These are phyloP conservation scores for Epizoanthus illoricatus DNA, from an alignment of 92 coral and sea anemone species.

Conservation along the genomic window DNA sequence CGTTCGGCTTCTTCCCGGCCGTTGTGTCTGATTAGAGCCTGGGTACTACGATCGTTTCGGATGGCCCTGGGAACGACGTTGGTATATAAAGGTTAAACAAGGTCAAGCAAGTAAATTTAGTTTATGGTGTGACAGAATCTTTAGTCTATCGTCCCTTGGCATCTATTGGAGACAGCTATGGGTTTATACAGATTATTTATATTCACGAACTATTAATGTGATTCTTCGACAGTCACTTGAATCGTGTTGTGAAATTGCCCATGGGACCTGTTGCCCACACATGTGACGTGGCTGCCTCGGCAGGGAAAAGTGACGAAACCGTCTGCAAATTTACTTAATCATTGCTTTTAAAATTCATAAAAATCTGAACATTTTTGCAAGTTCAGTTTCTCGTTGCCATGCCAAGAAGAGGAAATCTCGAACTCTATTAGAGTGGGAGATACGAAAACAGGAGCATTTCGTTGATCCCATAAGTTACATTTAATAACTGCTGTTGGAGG, in stretches of 20 bases:
- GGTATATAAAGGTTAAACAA: neutral
- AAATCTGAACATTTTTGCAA: slow-evolving; percentile 15
- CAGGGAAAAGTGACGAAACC: slow-evolving; percentile 18
- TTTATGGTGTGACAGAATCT: too few relatives aligned
- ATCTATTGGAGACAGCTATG: neutral
- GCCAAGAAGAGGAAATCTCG: slow-evolving; percentile 8
- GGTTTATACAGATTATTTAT: neutral
- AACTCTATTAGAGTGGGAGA: neutral
- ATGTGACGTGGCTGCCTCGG: slow-evolving; percentile 89
- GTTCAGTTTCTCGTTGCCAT: slow-evolving; percentile 24
- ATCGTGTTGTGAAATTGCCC: neutral
- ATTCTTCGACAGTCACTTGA: neutral
- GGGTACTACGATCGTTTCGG: too few relatives aligned
- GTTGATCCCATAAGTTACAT: neutral
- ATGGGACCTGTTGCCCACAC: neutral
- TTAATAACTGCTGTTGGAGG: neutral
- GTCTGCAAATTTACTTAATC: neutral
- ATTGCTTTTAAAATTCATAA: too few relatives aligned
- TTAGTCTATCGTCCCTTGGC: too few relatives aligned
- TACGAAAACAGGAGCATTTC: neutral
- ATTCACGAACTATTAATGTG: neutral
- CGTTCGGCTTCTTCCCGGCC: too few relatives aligned
- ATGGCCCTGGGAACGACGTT: too few relatives aligned
- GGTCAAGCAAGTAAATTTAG: too few relatives aligned
- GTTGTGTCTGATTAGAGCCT: too few relatives aligned